These are phyloP conservation scores for Cosmia pyralina DNA, from an alignment of 2,888 invertebrate species.

Conservation along the genomic window DNA sequence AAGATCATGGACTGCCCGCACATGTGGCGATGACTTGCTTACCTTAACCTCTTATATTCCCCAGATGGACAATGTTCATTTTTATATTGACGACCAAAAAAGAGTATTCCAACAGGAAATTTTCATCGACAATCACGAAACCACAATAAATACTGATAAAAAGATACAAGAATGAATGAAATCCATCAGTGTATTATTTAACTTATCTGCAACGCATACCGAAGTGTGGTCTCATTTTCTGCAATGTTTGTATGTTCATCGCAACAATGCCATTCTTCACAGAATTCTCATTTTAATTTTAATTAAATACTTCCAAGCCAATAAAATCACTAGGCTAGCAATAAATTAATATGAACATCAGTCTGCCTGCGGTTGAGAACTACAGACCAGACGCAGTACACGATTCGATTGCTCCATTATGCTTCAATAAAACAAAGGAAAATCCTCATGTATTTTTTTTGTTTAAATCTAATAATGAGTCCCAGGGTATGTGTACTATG, in stretches of 20 bases:
- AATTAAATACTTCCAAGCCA: slow-evolving; percentile 28
- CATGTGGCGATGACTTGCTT: neutral
- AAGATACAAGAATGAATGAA: slow-evolving; percentile 8
- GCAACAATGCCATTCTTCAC: slow-evolving; percentile 8
- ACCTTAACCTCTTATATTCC: neutral
- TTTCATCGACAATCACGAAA: neutral
- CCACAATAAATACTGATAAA: neutral
- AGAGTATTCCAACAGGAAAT: neutral
- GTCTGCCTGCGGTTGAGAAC: neutral
- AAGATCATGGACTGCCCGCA: neutral
- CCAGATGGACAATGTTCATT: neutral
- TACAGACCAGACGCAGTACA: neutral
- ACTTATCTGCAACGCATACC: slow-evolving; percentile 21
- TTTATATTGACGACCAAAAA: neutral
- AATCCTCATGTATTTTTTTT: neutral
- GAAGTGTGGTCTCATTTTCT: slow-evolving; percentile 22
- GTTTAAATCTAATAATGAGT: neutral
- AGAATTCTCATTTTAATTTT: slow-evolving; percentile 33
- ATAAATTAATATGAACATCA: slow-evolving; percentile 20
- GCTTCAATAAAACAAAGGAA: slow-evolving; percentile 10
- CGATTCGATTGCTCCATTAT: slow-evolving; percentile 10
- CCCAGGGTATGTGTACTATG: no score
- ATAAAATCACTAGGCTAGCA: neutral
- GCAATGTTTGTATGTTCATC: slow-evolving; percentile 5
- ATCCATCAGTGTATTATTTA: slow-evolving; percentile 27